phyloP scores from a whole-genome alignment of 2,113 vertebrate species.

The Callospermophilus lateralis region DNA sequence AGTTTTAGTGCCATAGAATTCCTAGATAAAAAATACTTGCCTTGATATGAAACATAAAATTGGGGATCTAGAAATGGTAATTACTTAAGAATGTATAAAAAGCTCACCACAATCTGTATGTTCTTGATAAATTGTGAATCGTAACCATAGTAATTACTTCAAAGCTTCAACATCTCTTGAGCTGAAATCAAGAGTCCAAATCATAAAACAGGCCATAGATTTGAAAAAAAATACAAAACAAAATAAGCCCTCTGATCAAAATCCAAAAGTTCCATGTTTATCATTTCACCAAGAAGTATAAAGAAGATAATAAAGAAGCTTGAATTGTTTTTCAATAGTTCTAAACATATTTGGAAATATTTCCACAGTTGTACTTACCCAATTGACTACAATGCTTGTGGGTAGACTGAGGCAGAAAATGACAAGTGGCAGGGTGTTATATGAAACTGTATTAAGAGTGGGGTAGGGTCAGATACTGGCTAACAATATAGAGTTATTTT shows the following conservation, averaged over 20 bases:
- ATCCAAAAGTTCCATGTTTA: conserved; percentile 1
- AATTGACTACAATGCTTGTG: background rate
- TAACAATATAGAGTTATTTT: background rate
- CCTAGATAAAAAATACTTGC: background rate
- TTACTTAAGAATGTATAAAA: conserved; percentile 46
- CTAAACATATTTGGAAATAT: background rate
- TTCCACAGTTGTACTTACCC: background rate
- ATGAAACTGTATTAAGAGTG: background rate
- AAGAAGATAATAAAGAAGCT: background rate
- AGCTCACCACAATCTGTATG: conserved; percentile 21
- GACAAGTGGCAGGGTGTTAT: background rate
- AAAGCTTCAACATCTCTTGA: conserved; percentile 24
- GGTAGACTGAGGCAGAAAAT: background rate
- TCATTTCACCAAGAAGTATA: background rate
- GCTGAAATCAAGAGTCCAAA: background rate
- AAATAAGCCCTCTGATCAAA: background rate
- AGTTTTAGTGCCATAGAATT: background rate
- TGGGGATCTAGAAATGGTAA: background rate
- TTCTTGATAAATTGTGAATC: conserved; percentile 45
- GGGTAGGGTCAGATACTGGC: background rate
- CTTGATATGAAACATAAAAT: conserved; percentile 52
- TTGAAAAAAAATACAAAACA: background rate
- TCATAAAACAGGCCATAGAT: background rate
- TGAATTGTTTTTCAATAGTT: background rate
- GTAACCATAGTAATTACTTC: conserved; percentile 18